Percentiles rank a stretch among this genome's conserved stretches.
Evolutionary conservation across 1,140 invertebrate genomes (phyloP).

Genomic region (Drosophila kanapiae): DNA sequence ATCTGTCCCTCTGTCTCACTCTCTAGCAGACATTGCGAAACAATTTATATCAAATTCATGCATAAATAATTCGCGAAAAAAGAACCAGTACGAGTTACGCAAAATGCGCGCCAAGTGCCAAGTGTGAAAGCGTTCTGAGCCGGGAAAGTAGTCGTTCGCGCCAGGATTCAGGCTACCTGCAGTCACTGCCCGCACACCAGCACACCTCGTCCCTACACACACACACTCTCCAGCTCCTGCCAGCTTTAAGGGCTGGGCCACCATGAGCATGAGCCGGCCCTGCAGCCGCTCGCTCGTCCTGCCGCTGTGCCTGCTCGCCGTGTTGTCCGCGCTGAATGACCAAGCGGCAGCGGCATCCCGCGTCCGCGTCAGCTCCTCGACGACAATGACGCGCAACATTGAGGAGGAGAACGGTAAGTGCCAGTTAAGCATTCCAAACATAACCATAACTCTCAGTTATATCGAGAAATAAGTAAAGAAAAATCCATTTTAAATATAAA

Average conservation of each 20-base stretch:
- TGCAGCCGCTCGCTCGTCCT: constrained; percentile 49
- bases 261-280: constrained; percentile 66
- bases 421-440: not conserved
- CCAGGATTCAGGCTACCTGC: constrained; percentile 5
- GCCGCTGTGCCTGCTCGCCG: constrained; percentile 61
- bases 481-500: not conserved
- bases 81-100: constrained; percentile 10
- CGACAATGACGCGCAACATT: constrained; percentile 81
- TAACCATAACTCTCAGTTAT: not conserved
- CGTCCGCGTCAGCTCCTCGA: constrained; percentile 78
- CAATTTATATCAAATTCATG: constrained; percentile 57
- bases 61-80: constrained; percentile 38
- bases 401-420: constrained; percentile 84
- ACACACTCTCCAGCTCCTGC: constrained; percentile 3
- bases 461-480: not conserved
- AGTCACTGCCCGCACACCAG: constrained; percentile 18
- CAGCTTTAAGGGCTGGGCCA: constrained; percentile 43
- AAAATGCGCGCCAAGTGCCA: constrained; percentile 40
- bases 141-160: constrained; percentile 3
- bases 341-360: constrained; percentile 70
- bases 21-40: constrained; percentile 33
- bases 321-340: constrained; percentile 61
- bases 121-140: constrained; percentile 35
- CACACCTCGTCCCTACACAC: constrained; percentile 11
- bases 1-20: constrained; percentile 12